Evolutionary conservation across 2,113 vertebrate species (phyloP), one percentile per base, ranked within the genome.

Genomic region (Epinephelus lanceolatus): DNA sequence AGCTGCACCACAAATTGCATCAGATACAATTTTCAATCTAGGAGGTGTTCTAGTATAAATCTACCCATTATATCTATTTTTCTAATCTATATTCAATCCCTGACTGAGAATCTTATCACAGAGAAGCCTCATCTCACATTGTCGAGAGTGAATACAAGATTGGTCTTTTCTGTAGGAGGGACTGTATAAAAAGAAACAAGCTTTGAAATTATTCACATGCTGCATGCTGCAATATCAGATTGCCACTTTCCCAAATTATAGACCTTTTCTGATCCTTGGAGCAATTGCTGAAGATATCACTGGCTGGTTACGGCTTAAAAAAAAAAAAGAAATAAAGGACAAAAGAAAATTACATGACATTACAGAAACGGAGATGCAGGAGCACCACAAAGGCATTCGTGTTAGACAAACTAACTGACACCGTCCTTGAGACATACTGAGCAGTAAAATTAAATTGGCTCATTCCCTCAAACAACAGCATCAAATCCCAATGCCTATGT

Each of bases 391-490:
- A 85, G 69, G 60, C 45, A 75, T 71, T 81, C 23, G n/a, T 55
- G 60, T 71, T 47, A 4, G 76, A 80, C 33, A 60, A 71, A 57
- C 69, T 74, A 79, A 85, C 69, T 71, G 14, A 45, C 81, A 80
- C 74, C 62, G 40, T 77, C 76, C 80, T 80, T 87, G 78, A 83
- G 84, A 80, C 76, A 73, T 51, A 78, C 78, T 55, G 66, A 49
- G 72, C 85, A 81, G 75, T 87, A 78, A 81, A 89, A 92, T 84
- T 78, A 78, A 86, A 93, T 86, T 88, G 86, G 51, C 78, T 89
- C n/a, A n/a, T n/a, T n/a, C 56, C 47, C 76, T 71, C 66, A 73
- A 68, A 90, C 69, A 86, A 77, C 81, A 76, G 62, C 73, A 80
- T 81, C 52, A 70, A 87, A 82, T 85, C 72, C 79, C 57, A 71